Base-by-base conservation (phyloP, 2,888 invertebrate species). In the Balanococcus diminutus region DNA sequence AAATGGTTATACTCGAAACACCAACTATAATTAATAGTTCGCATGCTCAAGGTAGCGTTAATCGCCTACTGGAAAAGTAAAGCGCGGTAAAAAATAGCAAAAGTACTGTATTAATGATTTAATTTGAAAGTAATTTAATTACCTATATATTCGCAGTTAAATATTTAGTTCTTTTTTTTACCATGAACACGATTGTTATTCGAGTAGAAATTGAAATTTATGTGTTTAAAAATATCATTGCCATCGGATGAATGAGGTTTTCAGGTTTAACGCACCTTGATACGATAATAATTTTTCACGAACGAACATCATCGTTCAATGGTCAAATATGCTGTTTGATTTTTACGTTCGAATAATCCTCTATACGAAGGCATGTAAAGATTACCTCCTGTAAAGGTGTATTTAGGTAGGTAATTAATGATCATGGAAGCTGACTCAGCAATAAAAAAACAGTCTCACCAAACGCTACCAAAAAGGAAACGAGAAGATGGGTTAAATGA, bases 71-170 rank as follows among this genome's bases (percentile, higher is more conserved):
- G 61, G 25, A 61, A 61, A 61, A 61, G 61, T 61, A 61, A 61
- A 61, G 61, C 72, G 31, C 16, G 72, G 16, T 72, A 32, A n/a
- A 72, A 31, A 72, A 32, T 32, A 14, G 16, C 31, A 31, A 16
- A 28, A 31, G 25, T 31, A 31, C 32, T 1, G 11, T 42, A 42
- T 4, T 6, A 11, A 46, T 46, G 32, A 32, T 72, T 72, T 22
- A 32, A 72, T 72, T 72, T 72, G 72, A 72, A 72, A 72, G 72
- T 72, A 72, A 72, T 72, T 72, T 72, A 72, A 72, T 72, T 72
- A 72, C 72, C 46, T n/a, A 46, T 46, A n/a, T n/a, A 46, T 4
- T n/a, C n/a, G 46, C 46, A n/a, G 46, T 46, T 46, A 46, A 46
- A 46, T n/a, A 46, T 46, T 46, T 46, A n/a, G n/a, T 46, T 46